Evolutionary conservation across 2,113 vertebrate genomes (phyloP).

Genomic region (Bufo bufo): DNA sequence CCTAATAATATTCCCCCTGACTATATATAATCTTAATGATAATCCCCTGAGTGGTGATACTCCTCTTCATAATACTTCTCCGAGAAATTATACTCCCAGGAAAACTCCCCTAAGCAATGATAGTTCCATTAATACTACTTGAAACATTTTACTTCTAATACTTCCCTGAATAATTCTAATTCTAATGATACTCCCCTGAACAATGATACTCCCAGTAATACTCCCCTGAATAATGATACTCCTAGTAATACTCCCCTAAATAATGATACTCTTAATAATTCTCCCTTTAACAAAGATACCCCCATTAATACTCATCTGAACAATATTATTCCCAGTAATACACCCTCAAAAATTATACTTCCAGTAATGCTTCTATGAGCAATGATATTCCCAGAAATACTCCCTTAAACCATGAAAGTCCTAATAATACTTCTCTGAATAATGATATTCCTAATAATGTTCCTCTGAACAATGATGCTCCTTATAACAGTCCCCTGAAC

Average conservation of each 20-base stretch:
- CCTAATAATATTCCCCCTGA: neutral
- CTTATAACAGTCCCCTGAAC: neutral
- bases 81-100: too few species aligned
- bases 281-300: neutral
- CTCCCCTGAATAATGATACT: neutral
- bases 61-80: too few species aligned
- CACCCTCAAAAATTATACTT: too few species aligned
- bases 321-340: neutral
- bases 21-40: neutral
- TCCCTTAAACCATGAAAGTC: neutral
- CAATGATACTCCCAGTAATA: neutral
- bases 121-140: neutral
- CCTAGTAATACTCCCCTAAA: too few species aligned
- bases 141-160: neutral
- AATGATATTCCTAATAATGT: neutral
- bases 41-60: neutral
- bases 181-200: neutral
- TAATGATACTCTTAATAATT: neutral
- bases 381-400: neutral
- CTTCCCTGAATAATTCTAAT: neutral
- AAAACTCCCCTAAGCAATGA: neutral
- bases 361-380: neutral
- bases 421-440: neutral
- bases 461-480: neutral
- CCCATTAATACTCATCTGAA: neutral